These are phyloP conservation scores for Hiodon tergisus DNA, from an alignment of 2,113 vertebrate genomes.

Conservation along the genomic window DNA sequence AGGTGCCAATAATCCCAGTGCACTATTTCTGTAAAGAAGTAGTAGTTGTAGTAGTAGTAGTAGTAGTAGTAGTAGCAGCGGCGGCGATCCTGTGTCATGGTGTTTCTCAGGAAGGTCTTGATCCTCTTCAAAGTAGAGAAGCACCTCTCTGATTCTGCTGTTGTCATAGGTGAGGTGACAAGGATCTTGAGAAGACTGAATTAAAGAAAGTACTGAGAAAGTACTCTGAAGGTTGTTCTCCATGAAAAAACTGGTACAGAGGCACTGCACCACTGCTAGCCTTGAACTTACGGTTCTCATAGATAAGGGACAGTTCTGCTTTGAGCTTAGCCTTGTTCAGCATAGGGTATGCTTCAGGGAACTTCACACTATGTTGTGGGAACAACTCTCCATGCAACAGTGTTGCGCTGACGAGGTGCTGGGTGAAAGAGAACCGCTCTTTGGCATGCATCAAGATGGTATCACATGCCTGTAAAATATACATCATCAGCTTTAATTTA, in stretches of 20 bases:
- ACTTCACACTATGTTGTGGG: background rate
- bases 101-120: conserved; percentile 28
- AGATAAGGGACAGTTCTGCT: conserved; percentile 30
- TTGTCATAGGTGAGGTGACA: conserved; percentile 33
- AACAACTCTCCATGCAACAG: conserved; percentile 22
- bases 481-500: background rate
- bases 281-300: conserved; percentile 20
- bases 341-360: conserved; percentile 26
- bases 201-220: conserved; percentile 20
- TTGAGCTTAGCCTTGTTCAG: conserved; percentile 29
- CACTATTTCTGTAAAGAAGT: no score
- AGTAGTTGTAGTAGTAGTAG: no score
- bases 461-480: conserved; percentile 20
- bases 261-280: conserved; percentile 23
- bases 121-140: conserved; percentile 30
- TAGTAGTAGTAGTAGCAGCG: no score
- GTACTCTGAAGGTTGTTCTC: conserved; percentile 26
- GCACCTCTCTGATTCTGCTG: conserved; percentile 26
- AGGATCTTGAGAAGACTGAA: conserved; percentile 23
- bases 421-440: conserved; percentile 20
- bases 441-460: conserved; percentile 23
- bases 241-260: conserved; percentile 17
- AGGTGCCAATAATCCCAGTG: no score
- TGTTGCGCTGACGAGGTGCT: conserved; percentile 23
- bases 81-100: conserved; percentile 11